Conservation (phyloP, 1,140 invertebrate species). For the Nephotettix cincticeps region DNA sequence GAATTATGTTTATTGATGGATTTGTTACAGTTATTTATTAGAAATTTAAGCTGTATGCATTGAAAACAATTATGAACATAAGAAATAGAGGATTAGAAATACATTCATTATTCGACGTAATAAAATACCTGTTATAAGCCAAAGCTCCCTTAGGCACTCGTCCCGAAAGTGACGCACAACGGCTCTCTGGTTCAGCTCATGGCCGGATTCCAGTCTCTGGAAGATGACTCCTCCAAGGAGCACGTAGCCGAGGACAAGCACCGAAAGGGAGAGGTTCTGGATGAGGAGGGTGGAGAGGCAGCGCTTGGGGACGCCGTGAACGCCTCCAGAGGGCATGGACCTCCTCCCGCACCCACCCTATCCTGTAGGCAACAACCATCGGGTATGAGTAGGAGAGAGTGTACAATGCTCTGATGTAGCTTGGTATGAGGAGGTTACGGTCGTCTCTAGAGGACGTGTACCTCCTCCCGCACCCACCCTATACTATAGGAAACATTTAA, state of each 20-base stretch:
- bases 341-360: no score
- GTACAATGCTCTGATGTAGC: no score
- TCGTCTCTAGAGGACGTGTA: no score
- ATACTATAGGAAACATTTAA: no score
- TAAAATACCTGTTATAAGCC: constrained; percentile 47
- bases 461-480: no score
- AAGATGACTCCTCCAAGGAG: constrained; percentile 47
- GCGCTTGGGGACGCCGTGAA: not conserved
- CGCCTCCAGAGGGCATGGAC: no score
- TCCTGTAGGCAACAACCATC: no score
- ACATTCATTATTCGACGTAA: no score
- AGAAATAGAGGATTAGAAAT: not conserved
- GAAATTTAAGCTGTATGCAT: no score
- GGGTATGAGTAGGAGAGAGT: no score
- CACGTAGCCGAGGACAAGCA: constrained; percentile 46
- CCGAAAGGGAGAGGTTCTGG: constrained; percentile 45
- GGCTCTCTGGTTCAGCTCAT: constrained; percentile 46
- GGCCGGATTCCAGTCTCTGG: constrained; percentile 46
- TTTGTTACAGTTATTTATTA: no score
- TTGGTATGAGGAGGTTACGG: not conserved
- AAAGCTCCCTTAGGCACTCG: constrained; percentile 48
- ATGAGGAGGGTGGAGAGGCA: constrained; percentile 35
- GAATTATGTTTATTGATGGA: no score
- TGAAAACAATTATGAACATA: not conserved
- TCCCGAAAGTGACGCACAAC: constrained; percentile 47